Conservation (phyloP, 2,888 invertebrate species). For the Pecten maximus region DNA sequence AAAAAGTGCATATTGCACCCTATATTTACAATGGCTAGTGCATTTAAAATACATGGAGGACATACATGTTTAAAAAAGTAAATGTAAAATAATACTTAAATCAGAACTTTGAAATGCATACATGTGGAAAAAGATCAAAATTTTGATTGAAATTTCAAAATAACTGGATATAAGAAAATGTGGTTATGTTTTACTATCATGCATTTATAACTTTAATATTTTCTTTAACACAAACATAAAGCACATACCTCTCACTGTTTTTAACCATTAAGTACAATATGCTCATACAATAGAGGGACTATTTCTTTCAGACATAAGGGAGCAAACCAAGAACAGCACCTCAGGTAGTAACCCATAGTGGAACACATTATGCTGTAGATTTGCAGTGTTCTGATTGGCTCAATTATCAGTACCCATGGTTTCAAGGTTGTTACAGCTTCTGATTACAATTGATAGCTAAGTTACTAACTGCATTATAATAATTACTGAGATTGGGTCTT, state of each 20-base stretch:
- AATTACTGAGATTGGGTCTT: not conserved
- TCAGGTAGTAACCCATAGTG: not conserved
- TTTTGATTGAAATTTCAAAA: too few relatives aligned
- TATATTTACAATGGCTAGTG: too few relatives aligned
- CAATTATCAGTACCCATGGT: not conserved
- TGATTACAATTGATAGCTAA: not conserved
- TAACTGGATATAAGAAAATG: too few relatives aligned
- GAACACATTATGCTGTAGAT: not conserved
- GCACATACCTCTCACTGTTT: not conserved
- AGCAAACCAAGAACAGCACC: not conserved
- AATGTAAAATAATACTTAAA: too few relatives aligned
- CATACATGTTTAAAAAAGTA: too few relatives aligned
- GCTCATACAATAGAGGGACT: not conserved
- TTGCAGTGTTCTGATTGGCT: conserved; percentile 25
- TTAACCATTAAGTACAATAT: not conserved
- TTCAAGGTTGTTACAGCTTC: not conserved
- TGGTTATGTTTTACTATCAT: too few relatives aligned
- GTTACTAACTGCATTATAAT: not conserved
- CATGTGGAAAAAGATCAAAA: too few relatives aligned
- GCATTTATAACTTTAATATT: too few relatives aligned
- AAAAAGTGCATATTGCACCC: too few relatives aligned
- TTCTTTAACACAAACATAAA: too few relatives aligned
- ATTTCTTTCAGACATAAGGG: conserved; percentile 33
- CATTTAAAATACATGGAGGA: too few relatives aligned
- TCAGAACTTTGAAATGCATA: too few relatives aligned